phyloP scores from a whole-genome alignment of 1,140 invertebrate genomes.

The Cepaea nemoralis region DNA sequence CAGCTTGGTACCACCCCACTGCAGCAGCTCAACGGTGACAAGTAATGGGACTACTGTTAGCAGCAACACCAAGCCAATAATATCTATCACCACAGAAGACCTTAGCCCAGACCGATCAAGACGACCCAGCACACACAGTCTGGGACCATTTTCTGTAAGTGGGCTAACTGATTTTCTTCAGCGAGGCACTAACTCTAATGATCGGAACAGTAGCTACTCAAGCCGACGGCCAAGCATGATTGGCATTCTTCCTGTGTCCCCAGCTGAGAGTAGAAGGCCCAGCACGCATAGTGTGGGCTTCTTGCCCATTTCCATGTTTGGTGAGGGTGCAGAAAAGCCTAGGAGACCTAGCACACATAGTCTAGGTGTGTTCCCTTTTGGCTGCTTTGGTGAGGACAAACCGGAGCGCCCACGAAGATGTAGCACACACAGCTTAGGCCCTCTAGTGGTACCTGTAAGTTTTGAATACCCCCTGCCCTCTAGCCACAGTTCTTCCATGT shows the following conservation, averaged over 20 bases:
- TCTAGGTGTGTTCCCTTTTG: slow-evolving; percentile 63
- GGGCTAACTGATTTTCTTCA: slow-evolving; percentile 59
- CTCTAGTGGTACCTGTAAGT: slow-evolving; percentile 63
- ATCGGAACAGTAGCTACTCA: slow-evolving; percentile 44
- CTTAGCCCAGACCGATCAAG: slow-evolving; percentile 57
- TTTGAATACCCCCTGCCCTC: slow-evolving; percentile 24
- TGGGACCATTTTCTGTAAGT: slow-evolving; percentile 68
- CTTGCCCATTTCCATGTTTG: slow-evolving; percentile 65
- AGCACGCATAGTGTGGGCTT: slow-evolving; percentile 66
- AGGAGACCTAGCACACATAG: slow-evolving; percentile 66
- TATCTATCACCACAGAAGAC: slow-evolving; percentile 64
- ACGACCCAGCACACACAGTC: slow-evolving; percentile 64
- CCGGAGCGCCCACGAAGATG: slow-evolving; percentile 55
- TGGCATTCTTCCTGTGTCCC: slow-evolving; percentile 32
- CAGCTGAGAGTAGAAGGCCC: slow-evolving; percentile 53
- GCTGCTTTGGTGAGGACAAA: slow-evolving; percentile 59
- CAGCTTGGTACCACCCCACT: slow-evolving; percentile 61
- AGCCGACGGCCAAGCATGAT: slow-evolving; percentile 47
- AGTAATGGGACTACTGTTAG: background rate
- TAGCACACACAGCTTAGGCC: slow-evolving; percentile 62
- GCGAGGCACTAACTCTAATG: slow-evolving; percentile 48
- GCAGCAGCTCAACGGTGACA: slow-evolving; percentile 40
- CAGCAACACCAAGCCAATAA: slow-evolving; percentile 50
- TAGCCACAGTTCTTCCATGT: slow-evolving; percentile 10
- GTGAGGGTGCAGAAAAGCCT: slow-evolving; percentile 60